Base-by-base conservation (phyloP, 2,113 vertebrate species). In the Otis tarda region DNA sequence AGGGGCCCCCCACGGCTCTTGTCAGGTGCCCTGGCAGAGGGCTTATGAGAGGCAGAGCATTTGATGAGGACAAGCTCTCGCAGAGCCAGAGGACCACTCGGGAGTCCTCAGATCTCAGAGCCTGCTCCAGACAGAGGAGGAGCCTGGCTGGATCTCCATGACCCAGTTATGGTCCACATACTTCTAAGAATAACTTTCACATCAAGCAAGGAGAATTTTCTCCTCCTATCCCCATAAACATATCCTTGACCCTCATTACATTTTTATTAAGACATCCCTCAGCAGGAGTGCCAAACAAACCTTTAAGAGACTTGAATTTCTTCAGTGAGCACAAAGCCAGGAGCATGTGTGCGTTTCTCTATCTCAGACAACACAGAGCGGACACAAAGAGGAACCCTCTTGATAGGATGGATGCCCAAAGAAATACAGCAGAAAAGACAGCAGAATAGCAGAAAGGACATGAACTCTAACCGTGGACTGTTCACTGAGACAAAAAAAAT, bases 121-220 rank as follows among this genome's bases (percentile, higher is more conserved):
- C 33, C 60, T 7, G 57, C 77, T 96, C 90, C 95, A 95, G 95
- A 95, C 73, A 0, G 63, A 96, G 96, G 95, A 96, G 90, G 94
- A 97, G 96, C 75, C 87, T 94, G 90, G 90, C 90, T 90, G 79
- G 30, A 85, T 94, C 89, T 89, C 78, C 47, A 83, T 95, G 94
- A 97, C 90, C 93, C 87, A 95, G 77, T 96, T 97, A 96, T 95
- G 92, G 80, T 92, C 94, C 77, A 91, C 1, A 0, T 76, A 96
- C 53, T 96, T 96, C 96, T 87, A 96, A 96, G 95, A 97, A 97
- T 96, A 97, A 95, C 92, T 90, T 84, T 35, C 53, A 87, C 92
- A 96, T 94, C 95, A 96, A 90, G 86, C 2, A 0, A 82, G 33
- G 57, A 75, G 94, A 95, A 97, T 96, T 92, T 96, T 96, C 80